Evolutionary conservation across 2,888 invertebrate species (phyloP), one percentile per base, ranked within the genome.

Genomic region (Drosophila paramelanica): DNA sequence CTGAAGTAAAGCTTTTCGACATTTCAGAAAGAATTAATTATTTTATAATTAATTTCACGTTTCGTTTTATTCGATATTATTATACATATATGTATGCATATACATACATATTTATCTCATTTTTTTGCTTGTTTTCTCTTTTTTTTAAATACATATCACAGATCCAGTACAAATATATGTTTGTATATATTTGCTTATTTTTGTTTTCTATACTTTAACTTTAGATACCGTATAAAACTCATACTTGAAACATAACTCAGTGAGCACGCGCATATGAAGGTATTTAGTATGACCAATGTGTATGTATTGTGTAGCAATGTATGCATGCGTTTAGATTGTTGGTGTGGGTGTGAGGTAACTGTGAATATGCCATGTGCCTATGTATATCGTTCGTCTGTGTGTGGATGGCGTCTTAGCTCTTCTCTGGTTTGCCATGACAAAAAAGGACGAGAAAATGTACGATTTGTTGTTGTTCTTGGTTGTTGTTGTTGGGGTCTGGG

Each of bases 81-180:
- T 50, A 70, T 60, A 69, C 69, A 87, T 81, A 79, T 77, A 81
- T 84, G 69, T 69, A 87, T 81, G 79, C 73, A 80, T 81, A 83
- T 70, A 77, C 70, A 66, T 65, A 72, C 69, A 69, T 71, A 65
- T 79, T 64, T 57, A 64, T 67, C 61, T 68, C 50, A 53, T 64
- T 62, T 45, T 62, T 79, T 73, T 31, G 46, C 55, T 55, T 72
- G 58, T 66, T 83, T 72, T 77, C 56, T 75, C 47, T 53, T 64
- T 56, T 17, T 17, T 74, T 88, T 90, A 75, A 91, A 91, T 91
- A 92, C 92, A 91, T 91, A 91, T 91, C 91, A 91, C 91, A 91
- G 91, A 92, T 91, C 90, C 92, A 91, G 92, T 91, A 91, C 91
- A 90, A 91, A 83, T 83, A 88, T 81, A 79, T 17, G 17, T 67